Evolutionary conservation across 2,797 vertebrate species (phyloP).

Genomic region (Tauraco hartlaubi): DNA sequence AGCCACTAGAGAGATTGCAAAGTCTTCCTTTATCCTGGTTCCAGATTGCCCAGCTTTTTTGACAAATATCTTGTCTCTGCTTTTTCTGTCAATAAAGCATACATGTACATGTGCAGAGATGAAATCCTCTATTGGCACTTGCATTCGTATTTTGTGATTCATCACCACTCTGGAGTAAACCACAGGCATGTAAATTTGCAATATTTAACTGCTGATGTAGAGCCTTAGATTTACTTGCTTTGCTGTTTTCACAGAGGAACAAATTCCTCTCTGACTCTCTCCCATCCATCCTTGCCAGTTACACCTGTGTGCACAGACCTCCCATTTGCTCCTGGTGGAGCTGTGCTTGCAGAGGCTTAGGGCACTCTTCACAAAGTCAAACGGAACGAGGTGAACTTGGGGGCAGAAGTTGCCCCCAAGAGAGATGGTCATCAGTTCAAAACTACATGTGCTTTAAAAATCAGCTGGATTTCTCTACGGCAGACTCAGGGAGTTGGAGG

Average conservation of each 20-base stretch:
- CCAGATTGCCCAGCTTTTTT: not conserved
- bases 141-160: not conserved
- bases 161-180: not conserved
- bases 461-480: not conserved
- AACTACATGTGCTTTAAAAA: not conserved
- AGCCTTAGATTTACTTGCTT: not conserved
- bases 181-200: slow-evolving; percentile 15
- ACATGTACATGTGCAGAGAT: not conserved
- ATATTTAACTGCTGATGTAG: not conserved
- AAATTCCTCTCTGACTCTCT: not conserved
- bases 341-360: not conserved
- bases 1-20: not conserved
- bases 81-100: not conserved
- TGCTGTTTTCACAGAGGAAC: not conserved
- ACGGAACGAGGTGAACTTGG: not conserved
- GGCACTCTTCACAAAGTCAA: not conserved
- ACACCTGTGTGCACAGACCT: not conserved
- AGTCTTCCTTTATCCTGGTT: not conserved
- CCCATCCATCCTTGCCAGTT: not conserved
- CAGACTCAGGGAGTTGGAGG: not conserved
- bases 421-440: not conserved
- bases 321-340: not conserved
- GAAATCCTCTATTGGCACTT: slow-evolving; percentile 29
- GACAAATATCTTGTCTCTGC: not conserved
- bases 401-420: not conserved